These are phyloP conservation scores for Sceloporus tristichus DNA, from an alignment of 2,113 vertebrate genomes.

Conservation along the genomic window DNA sequence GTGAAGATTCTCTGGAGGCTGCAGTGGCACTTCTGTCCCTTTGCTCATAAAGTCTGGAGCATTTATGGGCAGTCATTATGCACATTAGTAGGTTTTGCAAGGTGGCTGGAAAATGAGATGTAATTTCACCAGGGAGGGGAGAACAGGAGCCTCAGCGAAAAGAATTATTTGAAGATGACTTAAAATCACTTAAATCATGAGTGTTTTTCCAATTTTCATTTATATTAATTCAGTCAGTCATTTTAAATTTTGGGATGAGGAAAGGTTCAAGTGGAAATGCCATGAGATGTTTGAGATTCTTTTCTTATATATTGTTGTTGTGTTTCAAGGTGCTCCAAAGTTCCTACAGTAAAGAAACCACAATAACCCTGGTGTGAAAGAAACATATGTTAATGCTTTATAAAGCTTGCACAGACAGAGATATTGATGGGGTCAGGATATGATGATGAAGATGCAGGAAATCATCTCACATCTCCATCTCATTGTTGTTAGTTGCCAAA, in stretches of 20 bases:
- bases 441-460: neutral
- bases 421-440: too few relatives aligned
- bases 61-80: slow-evolving; percentile 33
- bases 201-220: neutral
- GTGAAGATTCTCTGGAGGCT: slow-evolving; percentile 7
- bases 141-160: neutral
- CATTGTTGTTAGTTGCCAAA: too few relatives aligned
- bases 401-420: too few relatives aligned
- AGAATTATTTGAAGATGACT: neutral
- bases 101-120: slow-evolving; percentile 10
- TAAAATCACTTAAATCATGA: fast-evolving
- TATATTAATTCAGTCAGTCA: neutral
- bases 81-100: slow-evolving; percentile 14
- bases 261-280: neutral
- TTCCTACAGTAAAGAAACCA: neutral
- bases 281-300: neutral
- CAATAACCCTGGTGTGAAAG: neutral
- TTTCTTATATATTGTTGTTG: neutral
- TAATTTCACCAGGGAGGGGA: neutral
- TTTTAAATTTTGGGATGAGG: neutral
- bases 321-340: too few relatives aligned
- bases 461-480: too few relatives aligned
- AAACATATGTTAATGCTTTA: too few relatives aligned
- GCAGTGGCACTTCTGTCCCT: neutral
- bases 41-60: neutral